These are phyloP conservation scores for Pangasianodon hypophthalmus DNA, from an alignment of 2,113 vertebrate genomes.

Conservation along the genomic window DNA sequence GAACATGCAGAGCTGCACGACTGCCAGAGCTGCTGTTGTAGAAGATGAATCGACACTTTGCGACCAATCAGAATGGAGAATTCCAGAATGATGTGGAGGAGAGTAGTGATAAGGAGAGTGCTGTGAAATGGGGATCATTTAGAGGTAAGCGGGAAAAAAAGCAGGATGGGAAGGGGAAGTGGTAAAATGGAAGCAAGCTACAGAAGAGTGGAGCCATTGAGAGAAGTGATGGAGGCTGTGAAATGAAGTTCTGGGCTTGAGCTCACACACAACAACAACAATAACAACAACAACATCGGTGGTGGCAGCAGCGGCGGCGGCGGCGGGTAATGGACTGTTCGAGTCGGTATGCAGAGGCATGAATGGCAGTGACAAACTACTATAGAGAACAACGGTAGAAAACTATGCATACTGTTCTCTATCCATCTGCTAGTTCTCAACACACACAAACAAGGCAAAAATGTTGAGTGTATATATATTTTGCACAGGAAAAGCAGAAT, in stretches of 20 bases:
- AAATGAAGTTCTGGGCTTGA: neutral
- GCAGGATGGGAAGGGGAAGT: neutral
- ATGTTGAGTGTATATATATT: neutral
- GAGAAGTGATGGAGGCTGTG: neutral
- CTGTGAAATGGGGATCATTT: neutral
- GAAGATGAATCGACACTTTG: neutral
- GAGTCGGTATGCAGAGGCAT: neutral
- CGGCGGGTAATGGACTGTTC: neutral
- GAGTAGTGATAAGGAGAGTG: neutral
- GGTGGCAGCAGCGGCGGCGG: too few relatives aligned
- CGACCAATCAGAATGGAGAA: neutral
- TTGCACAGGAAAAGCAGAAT: neutral
- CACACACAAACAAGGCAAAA: neutral
- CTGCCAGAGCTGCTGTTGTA: neutral
- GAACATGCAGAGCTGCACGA: neutral
- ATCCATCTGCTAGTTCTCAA: neutral
- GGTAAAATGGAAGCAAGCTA: neutral
- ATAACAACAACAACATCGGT: neutral
- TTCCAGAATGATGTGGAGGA: neutral
- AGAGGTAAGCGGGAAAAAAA: neutral
- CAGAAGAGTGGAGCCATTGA: neutral
- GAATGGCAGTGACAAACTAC: neutral
- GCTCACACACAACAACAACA: neutral
- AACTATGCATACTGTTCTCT: neutral
- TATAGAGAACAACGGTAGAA: neutral